Conservation (phyloP, 2,113 vertebrate species). For the Chionis minor region DNA sequence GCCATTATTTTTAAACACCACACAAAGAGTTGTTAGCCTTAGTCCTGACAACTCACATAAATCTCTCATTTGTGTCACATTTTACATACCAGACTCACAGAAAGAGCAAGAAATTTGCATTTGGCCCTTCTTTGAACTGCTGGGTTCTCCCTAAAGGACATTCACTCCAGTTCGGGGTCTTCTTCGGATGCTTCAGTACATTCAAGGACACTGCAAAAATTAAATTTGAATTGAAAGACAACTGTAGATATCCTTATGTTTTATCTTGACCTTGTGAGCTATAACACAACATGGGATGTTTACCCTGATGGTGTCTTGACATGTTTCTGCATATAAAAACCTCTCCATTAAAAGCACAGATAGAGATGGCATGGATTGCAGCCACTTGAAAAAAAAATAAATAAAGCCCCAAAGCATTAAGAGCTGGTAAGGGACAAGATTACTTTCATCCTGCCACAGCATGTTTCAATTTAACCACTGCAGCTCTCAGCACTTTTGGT, state of each 20-base stretch:
- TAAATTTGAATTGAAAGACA: neutral
- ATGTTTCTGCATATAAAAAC: constrained; percentile 6
- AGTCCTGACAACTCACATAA: neutral
- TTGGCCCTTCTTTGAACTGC: neutral
- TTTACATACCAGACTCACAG: neutral
- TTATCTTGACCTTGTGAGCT: neutral
- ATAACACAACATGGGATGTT: neutral
- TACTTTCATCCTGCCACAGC: constrained; percentile 61
- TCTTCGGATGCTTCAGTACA: neutral
- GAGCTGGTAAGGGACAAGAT: constrained; percentile 45
- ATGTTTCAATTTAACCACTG: constrained; percentile 60
- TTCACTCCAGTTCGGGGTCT: neutral
- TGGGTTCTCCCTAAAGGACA: neutral
- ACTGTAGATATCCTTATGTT: neutral
- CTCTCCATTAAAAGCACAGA: neutral
- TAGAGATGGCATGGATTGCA: neutral
- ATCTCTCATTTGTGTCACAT: neutral
- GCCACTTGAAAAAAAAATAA: neutral
- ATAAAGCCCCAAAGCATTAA: constrained; percentile 2
- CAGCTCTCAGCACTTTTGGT: constrained; percentile 59
- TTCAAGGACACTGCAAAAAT: neutral
- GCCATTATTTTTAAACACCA: neutral
- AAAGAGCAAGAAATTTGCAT: neutral
- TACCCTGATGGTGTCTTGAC: neutral
- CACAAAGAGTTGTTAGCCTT: neutral